Base-by-base conservation (phyloP, 1,140 invertebrate genomes). In the Samia ricini region DNA sequence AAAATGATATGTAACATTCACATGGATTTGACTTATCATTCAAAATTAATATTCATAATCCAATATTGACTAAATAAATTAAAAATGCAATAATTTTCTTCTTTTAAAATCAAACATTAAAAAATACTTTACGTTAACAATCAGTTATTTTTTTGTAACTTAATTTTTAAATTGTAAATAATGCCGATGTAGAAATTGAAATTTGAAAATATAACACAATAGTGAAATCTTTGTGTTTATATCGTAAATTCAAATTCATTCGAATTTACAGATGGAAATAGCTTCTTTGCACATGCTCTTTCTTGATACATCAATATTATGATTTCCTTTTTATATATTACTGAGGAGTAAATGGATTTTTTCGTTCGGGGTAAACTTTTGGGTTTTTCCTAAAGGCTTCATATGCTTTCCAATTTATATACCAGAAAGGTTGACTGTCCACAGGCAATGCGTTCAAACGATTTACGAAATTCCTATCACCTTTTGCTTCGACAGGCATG, bases 351-450 rank as follows among this genome's bases (percentile, higher is more conserved):
- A 84, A 86, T 8, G 33, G 59, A 56, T 77, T 86, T 0, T 74
- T 76, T 20, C 72, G 78, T 12, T 67, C 63, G 1, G 72, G 79
- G 18, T 75, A 88, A 5, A 74, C 81, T 60, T 85, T 76, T 12
- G 81, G 83, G 24, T 83, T 81, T 22, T 72, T 80, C 24, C 90
- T 87, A 0, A 88, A 56, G 2, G 55, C 80, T 49, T 92, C 88
- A 18, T 93, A 92, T 2, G 89, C 81, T 24, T 82, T 77, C 78
- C 89, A 88, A 63, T 93, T 93, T 2, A 93, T 24, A 33, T 88
- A 91, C 92, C 92, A 93, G 66, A 93, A 93, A 0, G 93, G 93
- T 66, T 85, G 83, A n/a, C 91, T 88, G 4, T 93, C 92, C 0
- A 81, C 73, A 4, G 92, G 92, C 83, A 92, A 84, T 10, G 85